Base-by-base conservation (phyloP, 1,140 invertebrate species). In the Archegozetes longisetosus region DNA sequence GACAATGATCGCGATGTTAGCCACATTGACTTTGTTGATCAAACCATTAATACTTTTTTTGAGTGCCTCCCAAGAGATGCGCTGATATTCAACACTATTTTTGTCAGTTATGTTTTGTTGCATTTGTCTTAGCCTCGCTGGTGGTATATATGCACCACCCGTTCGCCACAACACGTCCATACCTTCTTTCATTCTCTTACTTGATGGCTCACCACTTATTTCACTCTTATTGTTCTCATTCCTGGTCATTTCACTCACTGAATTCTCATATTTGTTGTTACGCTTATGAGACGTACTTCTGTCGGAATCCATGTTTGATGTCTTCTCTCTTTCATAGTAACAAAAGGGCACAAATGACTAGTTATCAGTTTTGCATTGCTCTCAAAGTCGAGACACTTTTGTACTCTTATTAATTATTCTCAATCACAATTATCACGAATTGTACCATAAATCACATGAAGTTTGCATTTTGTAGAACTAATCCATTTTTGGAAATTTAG, bases 11-110 rank as follows among this genome's bases (percentile, higher is more conserved):
- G 82, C 83, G 62, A 98, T 91, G 70, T 99, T 99, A 1, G 87
- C 85, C 0, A 88, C 85, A 69, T 98, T 98, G 0, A 98, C 84
- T 78, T 98, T 98, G 73, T 99, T 99, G 52, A 98, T 92, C 61
- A 87, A 82, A 70, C 96, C 95, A 70, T 98, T 92, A 62, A 99
- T 92, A n/a, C 91, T 96, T 70, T 98, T 98, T 69, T 98, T 98
- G 17, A 99, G 72, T 0, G 91, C 90, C 78, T 98, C 95, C 96
- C 95, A 99, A 1, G 94, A 85, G 14, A 98, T 83, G 64, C 95
- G 77, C 73, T 99, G 96, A 75, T 91, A 98, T 12, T 87, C 86
- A 14, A 83, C 80, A 64, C 88, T 89, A 48, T 50, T 80, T 74
- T 97, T 97, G 67, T 97, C 91, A 0, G 85, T 90, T 23, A 95